Evolutionary conservation across 2,113 vertebrate genomes (phyloP), one percentile per base, ranked within the genome.

Genomic region (Chaenocephalus aceratus): DNA sequence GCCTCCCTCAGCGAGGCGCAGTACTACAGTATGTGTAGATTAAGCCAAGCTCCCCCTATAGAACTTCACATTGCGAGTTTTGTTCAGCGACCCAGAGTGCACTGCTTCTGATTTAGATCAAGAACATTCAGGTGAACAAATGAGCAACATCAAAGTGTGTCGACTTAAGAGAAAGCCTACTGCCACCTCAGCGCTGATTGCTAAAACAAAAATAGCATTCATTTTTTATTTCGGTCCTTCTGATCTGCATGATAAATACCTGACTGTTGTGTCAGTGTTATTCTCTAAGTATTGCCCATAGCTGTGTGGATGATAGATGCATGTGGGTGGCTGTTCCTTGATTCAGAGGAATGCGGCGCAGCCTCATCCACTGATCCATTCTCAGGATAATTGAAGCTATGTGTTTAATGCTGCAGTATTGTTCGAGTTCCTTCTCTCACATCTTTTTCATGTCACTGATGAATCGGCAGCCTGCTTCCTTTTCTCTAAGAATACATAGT

Each of bases 271-370:
- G 83, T 81, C 63, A 72, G 49, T 72, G 86, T 79, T 83, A 59
- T 88, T 89, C 71, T 90, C 80, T 75, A 71, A 88, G 83, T 83
- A 61, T 79, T 74, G 89, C 87, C 91, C 18, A 58, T 79, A 88
- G 91, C 85, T 70, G 83, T 75, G 70, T 51, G 79, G 80, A 85
- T 91, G 86, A 90, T 84, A 90, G 86, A 83, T 61, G 85, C 66
- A 80, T 53, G 89, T 94, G 89, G 92, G 91, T 77, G 91, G 85
- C 86, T 83, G 85, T 79, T 88, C 62, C 86, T 89, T 82, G 71
- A 88, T 92, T 84, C 67, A 82, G 65, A 85, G 78, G 72, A 85
- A 86, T 9, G 56, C 0, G 18, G 54, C 57, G 1, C 67, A 70
- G 86, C 67, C 46, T 80, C 83, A 85, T 77, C 80, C 82, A 82